Base-by-base conservation (phyloP, 2,888 invertebrate genomes). In the Aspidiotus destructor region DNA sequence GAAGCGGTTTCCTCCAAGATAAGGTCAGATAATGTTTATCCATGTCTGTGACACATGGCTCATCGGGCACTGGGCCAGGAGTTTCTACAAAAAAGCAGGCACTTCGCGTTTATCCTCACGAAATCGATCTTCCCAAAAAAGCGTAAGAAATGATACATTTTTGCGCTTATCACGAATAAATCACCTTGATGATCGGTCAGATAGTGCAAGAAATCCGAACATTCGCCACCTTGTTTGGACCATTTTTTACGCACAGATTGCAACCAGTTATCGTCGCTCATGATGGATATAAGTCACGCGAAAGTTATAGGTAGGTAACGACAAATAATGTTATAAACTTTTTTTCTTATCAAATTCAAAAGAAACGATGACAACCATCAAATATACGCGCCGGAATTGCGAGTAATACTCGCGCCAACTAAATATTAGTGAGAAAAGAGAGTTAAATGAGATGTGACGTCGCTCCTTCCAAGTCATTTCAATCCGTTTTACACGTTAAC, bases 21-120 rank as follows among this genome's bases (percentile, higher is more conserved):
- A 92, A 79, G 1, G 90, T 88, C 62, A 92, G 81, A 86, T 92
- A 92, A 76, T 87, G 89, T 75, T 83, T 84, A 58, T 92, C 91
- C n/a, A 87, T 86, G 76, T 91, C 90, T n/a, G 85, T 82, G 40
- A 87, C 84, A 69, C 82, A 81, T 28, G 91, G 90, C 73, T 87
- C 86, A 68, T 86, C 85, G 72, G 85, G 84, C 74, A 91, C 87
- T 73, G 87, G 84, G 69, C 87, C 87, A 69, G 92, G 92, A 71
- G 89, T 88, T 80, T 89, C 92, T 92, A 80, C 13, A 62, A 13
- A 64, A 13, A 40, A n/a, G 17, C 54, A 41, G 17, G 28, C n/a
- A 41, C 28, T 16, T 60, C 8, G 9, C 9, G 8, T 10, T 7
- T 42, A 54, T 28, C 13, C 5, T 13, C 11, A 52, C 52, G 13